Evolutionary conservation across 2,888 invertebrate genomes (phyloP).

Genomic region (Hirtodrosophila cameraria): DNA sequence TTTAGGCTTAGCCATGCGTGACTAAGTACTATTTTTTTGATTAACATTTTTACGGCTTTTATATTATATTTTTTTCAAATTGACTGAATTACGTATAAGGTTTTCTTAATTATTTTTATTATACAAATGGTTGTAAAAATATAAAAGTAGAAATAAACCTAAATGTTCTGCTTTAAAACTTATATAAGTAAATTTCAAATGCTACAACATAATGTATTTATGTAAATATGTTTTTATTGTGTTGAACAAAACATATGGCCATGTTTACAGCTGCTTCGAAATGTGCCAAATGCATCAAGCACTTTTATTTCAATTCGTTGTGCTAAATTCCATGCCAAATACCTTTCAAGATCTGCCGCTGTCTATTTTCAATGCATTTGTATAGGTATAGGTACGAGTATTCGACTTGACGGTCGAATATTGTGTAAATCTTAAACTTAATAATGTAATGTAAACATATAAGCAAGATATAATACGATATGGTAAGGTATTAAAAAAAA

Average conservation of each 20-base stretch:
- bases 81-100: too few species aligned
- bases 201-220: background rate
- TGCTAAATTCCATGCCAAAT: constrained; percentile 57
- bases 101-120: too few species aligned
- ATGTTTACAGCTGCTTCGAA: constrained; percentile 20
- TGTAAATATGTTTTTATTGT: constrained; percentile 4
- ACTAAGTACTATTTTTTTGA: constrained; percentile 6
- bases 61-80: background rate
- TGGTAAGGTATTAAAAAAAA: too few species aligned
- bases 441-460: too few species aligned
- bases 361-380: constrained; percentile 26
- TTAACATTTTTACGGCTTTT: background rate
- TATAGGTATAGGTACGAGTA: background rate
- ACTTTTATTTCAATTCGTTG: constrained; percentile 37
- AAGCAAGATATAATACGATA: too few species aligned
- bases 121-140: too few species aligned
- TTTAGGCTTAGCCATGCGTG: constrained; percentile 2
- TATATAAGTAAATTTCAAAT: too few species aligned
- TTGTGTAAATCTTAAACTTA: background rate
- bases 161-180: too few species aligned
- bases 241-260: constrained; percentile 32
- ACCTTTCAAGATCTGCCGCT: constrained; percentile 31
- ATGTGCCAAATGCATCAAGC: constrained; percentile 26
- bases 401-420: background rate
- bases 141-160: too few species aligned